phyloP scores from a whole-genome alignment of 2,888 invertebrate genomes.

The Strigamia maritima region DNA sequence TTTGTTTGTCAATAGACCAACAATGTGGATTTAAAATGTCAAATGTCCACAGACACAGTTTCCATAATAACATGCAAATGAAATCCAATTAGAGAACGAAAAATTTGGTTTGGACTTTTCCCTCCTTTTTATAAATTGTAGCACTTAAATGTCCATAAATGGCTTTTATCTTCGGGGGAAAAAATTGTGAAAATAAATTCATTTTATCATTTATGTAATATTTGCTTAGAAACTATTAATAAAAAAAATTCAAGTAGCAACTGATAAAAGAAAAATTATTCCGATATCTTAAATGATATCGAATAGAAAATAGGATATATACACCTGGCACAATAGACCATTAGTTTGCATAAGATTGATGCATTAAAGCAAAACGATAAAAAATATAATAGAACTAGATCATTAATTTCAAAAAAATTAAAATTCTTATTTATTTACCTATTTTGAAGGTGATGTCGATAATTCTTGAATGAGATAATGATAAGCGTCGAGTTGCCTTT shows the following conservation, averaged over 20 bases:
- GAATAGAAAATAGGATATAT: not conserved
- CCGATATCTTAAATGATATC: not conserved
- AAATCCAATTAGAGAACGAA: not conserved
- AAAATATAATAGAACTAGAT: not conserved
- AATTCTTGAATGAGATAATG: constrained; percentile 45
- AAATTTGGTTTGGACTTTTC: no score
- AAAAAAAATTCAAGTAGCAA: not conserved
- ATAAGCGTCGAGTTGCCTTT: constrained; percentile 43
- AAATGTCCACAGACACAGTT: not conserved
- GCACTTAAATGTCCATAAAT: no score
- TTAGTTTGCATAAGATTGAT: not conserved
- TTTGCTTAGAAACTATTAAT: not conserved
- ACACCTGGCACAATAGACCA: not conserved
- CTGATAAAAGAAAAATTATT: not conserved
- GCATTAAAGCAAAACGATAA: not conserved
- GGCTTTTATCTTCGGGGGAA: no score
- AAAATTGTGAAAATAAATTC: not conserved
- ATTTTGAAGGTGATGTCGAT: constrained; percentile 42
- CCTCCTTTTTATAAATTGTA: no score
- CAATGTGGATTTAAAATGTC: not conserved
- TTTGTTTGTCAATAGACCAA: not conserved
- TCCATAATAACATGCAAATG: not conserved
- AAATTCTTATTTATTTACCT: constrained; percentile 40
- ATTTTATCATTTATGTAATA: not conserved
- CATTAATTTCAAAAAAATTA: not conserved